phyloP scores from a whole-genome alignment of 2,797 vertebrate genomes.

The Sebastes hubbsi region DNA sequence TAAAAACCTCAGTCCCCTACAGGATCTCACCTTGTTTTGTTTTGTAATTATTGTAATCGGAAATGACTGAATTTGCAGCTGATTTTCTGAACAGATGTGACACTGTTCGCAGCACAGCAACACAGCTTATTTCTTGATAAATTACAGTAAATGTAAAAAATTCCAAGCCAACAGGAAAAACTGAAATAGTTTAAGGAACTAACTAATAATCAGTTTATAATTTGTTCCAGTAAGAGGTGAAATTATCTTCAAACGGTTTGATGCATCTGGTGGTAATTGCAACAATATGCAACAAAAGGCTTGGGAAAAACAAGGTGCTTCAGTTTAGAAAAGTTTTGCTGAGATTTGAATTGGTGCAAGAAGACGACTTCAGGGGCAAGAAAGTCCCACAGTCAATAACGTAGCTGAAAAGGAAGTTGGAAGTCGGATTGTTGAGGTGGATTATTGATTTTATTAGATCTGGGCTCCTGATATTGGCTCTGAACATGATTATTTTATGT shows the following conservation, averaged over 20 bases:
- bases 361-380: slow-evolving; percentile 1
- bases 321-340: background rate
- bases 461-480: background rate
- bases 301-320: slow-evolving; percentile 1
- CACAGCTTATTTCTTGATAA: background rate
- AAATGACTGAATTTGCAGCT: background rate
- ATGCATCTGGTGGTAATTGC: slow-evolving; percentile 21
- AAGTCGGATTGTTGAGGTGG: background rate
- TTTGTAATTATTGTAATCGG: background rate
- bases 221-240: slow-evolving; percentile 19
- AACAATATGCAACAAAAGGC: slow-evolving; percentile 10
- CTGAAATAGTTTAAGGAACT: background rate
- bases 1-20: background rate
- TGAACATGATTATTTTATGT: background rate
- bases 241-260: slow-evolving; percentile 13
- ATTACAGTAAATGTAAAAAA: background rate
- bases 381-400: slow-evolving; percentile 4
- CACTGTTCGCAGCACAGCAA: background rate
- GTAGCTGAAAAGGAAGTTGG: background rate
- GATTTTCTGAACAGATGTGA: background rate
- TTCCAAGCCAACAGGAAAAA: background rate
- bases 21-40: background rate
- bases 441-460: slow-evolving; percentile 12
- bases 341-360: background rate
- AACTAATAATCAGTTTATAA: slow-evolving; percentile 10